Percentiles rank a stretch among this genome's conserved stretches.
Conservation (phyloP, 2,888 invertebrate species). For the Zaprionus bogoriensis region DNA sequence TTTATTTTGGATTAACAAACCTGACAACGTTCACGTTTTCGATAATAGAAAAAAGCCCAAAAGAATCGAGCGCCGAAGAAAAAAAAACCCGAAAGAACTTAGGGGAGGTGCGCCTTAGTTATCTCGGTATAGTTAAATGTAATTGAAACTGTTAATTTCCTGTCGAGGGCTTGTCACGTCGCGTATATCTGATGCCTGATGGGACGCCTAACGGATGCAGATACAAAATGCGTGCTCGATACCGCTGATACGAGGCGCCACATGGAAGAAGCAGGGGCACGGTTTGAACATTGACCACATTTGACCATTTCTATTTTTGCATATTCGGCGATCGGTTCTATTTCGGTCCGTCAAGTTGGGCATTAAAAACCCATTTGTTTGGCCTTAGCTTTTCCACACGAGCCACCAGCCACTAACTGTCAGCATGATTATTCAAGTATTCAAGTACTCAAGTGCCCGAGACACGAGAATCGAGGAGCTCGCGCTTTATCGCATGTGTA, state of each 20-base stretch:
- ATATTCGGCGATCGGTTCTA: slow-evolving; percentile 40
- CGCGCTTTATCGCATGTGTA: slow-evolving; percentile 17
- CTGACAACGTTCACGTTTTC: slow-evolving; percentile 42
- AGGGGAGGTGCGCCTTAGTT: slow-evolving; percentile 30
- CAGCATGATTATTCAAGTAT: slow-evolving; percentile 15
- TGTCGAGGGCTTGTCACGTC: slow-evolving; percentile 44
- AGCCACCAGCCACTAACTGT: slow-evolving; percentile 13
- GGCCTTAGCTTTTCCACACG: slow-evolving; percentile 22
- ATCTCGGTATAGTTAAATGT: slow-evolving; percentile 45
- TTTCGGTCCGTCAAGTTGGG: slow-evolving; percentile 24
- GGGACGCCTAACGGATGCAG: slow-evolving; percentile 1
- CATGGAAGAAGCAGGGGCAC: not conserved
- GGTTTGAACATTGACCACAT: slow-evolving; percentile 1
- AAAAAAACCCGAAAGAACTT: slow-evolving; percentile 19
- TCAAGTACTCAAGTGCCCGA: not conserved
- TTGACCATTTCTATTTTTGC: slow-evolving; percentile 57
- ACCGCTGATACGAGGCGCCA: slow-evolving; percentile 10
- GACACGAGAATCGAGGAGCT: not conserved
- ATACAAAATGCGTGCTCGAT: not conserved
- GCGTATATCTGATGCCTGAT: slow-evolving; percentile 20
- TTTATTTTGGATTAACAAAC: slow-evolving; percentile 62
- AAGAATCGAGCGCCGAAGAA: slow-evolving; percentile 3
- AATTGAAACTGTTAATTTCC: slow-evolving; percentile 59
- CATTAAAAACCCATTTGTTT: slow-evolving; percentile 62
- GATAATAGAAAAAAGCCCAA: slow-evolving; percentile 31